Conservation (phyloP, 2,113 vertebrate genomes). For the Ciconia boyciana region DNA sequence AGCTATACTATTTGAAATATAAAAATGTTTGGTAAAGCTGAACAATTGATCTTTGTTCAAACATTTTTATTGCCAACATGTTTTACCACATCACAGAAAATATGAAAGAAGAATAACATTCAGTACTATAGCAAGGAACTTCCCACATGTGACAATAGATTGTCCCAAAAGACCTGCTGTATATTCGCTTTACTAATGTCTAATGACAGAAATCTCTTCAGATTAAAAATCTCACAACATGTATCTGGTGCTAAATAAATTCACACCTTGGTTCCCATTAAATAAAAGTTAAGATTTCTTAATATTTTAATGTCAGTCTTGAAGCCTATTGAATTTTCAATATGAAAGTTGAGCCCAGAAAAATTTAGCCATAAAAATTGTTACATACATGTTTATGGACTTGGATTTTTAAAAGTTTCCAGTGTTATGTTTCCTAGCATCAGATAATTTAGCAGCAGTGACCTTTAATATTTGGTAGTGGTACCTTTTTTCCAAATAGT, state of each 20-base stretch:
- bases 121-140: neutral
- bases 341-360: neutral
- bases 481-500: neutral
- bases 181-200: neutral
- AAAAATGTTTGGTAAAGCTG: neutral
- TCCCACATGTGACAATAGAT: neutral
- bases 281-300: neutral
- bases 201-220: neutral
- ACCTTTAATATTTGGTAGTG: neutral
- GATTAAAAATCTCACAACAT: neutral
- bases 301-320: neutral
- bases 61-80: neutral
- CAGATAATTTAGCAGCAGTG: neutral
- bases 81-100: neutral
- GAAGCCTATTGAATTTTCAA: neutral
- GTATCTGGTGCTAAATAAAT: neutral
- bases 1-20: neutral
- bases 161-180: neutral
- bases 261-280: neutral
- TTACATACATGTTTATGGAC: neutral
- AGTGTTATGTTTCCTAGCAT: neutral
- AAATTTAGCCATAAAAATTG: neutral
- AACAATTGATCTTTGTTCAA: neutral
- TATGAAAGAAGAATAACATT: neutral
- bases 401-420: neutral